Base-by-base conservation (phyloP, 2,888 invertebrate genomes). In the Leucophora obtusa region DNA sequence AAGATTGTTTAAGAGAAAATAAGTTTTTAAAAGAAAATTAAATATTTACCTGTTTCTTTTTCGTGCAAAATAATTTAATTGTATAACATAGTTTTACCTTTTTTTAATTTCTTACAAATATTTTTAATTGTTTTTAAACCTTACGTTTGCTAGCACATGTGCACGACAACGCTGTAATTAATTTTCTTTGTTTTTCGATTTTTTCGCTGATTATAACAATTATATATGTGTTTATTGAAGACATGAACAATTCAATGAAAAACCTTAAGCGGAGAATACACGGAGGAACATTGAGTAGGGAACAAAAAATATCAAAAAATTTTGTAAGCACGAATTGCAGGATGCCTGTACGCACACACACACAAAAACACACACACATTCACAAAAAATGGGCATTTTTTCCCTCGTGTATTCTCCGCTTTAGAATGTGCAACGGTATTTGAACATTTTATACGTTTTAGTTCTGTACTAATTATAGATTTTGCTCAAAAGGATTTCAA, bases 131-230 rank as follows among this genome's bases (percentile, higher is more conserved):
- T 56, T 18, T 63, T 77, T 24, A 47, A 68, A 77, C 28, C 65
- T 71, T 24, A 54, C 47, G 8, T 50, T 70, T 15, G 33, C 66
- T 70, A 18, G 33, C 66, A 74, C 56, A 70, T 70, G 73, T 77
- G 51, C 38, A 4, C 9, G 33, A 38, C 63, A 77, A 74, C 62
- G 54, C 50, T 73, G 77, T 53, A 81, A 81, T 77, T 77, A 77
- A 74, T 77, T 77, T 76, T 51, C 53, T 58, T 53, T 51, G 51
- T 21, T 38, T 58, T 47, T 0, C 33, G 56, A 10, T 2, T 35
- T 69, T 78, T 79, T 63, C 18, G 70, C 79, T 70, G 79, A 65
- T 74, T 53, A 50, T 53, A 69, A 74, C 65, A 70, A 59, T 74
- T 71, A 66, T 47, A 56, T 66, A 71, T 54, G 50, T 54, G 18